A percentile compares a stretch with the other conserved stretches of the same genome.
Evolutionary conservation across 2,113 vertebrate genomes (phyloP).

Genomic region (Pollimyrus isidori): DNA sequence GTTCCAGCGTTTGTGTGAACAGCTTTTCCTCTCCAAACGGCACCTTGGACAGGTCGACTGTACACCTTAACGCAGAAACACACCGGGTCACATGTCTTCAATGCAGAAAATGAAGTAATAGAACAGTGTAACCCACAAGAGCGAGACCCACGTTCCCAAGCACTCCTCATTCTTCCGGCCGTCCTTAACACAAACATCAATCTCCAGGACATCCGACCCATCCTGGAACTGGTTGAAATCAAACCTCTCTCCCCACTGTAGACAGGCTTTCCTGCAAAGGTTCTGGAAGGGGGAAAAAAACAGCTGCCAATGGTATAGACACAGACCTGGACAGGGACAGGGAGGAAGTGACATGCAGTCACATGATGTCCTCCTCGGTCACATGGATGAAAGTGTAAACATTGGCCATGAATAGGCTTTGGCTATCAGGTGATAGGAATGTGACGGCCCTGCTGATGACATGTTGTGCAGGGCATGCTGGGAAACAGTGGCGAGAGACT

Average conservation of each 20-base stretch:
- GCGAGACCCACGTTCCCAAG: constrained; percentile 80
- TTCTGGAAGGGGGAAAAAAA: constrained; percentile 67
- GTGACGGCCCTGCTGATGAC: neutral
- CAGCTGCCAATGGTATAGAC: neutral
- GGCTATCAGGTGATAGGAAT: constrained; percentile 57
- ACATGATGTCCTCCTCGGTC: constrained; percentile 51
- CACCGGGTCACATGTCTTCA: neutral
- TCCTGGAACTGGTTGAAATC: constrained; percentile 97
- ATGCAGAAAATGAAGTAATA: neutral
- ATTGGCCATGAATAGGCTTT: constrained; percentile 51
- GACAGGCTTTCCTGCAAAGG: constrained; percentile 87
- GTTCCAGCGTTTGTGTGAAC: constrained; percentile 60
- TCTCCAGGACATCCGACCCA: constrained; percentile 83
- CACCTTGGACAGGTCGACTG: constrained; percentile 71
- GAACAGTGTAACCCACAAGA: neutral
- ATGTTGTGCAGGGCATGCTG: neutral
- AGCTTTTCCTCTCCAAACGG: constrained; percentile 65
- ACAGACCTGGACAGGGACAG: constrained; percentile 27
- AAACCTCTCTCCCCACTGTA: constrained; percentile 95
- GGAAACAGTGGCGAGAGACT: neutral
- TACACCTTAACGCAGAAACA: constrained; percentile 61
- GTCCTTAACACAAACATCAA: constrained; percentile 83
- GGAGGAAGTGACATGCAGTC: constrained; percentile 48
- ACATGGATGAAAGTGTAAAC: constrained; percentile 35
- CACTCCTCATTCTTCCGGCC: constrained; percentile 80